Base-by-base conservation (phyloP, 2,888 invertebrate genomes). In the Amaurobius ferox region DNA sequence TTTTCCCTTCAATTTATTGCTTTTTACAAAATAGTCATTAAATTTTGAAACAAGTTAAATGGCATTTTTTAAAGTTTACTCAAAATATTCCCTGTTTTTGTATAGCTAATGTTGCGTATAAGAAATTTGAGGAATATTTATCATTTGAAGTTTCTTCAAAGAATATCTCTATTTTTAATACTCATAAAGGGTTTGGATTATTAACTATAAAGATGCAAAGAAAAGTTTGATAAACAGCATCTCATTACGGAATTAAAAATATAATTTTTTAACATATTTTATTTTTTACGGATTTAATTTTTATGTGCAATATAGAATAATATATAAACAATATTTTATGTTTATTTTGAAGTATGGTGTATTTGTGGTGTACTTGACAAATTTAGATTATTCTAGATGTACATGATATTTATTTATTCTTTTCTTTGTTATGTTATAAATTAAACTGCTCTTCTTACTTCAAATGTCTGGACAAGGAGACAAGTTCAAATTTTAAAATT, bases 381-480 rank as follows among this genome's bases (percentile, higher is more conserved):
- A 55, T 23, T 23, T 23, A 55, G 55, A 23, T 23, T 19, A 55
- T 23, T 55, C 23, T 55, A 3, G 23, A 16, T 55, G 23, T 55
- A 23, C 11, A 55, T n/a, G n/a, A n/a, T 55, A 55, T 55, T 55
- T 55, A 55, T 55, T 55, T 55, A 55, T 55, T 55, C 55, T 23
- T 55, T 55, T 55, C 23, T 5, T 55, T 55, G 23, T 44, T 44
- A 35, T 9, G 35, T 55, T 55, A 55, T 55, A 23, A 23, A 23
- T 55, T 19, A 6, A 23, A 23, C 19, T 23, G 5, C 1, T 23
- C 23, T 23, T 55, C 3, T 1, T 44, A 16, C 16, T 44, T 2
- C 2, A 23, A 55, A 55, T 55, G 16, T 23, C 16, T 11, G 19
- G 55, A 55, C n/a, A n/a, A n/a, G n/a, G n/a, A n/a, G n/a, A n/a